Evolutionary conservation across 1,140 invertebrate genomes (phyloP), one percentile per base, ranked within the genome.

Genomic region (Heliothis subflexa): DNA sequence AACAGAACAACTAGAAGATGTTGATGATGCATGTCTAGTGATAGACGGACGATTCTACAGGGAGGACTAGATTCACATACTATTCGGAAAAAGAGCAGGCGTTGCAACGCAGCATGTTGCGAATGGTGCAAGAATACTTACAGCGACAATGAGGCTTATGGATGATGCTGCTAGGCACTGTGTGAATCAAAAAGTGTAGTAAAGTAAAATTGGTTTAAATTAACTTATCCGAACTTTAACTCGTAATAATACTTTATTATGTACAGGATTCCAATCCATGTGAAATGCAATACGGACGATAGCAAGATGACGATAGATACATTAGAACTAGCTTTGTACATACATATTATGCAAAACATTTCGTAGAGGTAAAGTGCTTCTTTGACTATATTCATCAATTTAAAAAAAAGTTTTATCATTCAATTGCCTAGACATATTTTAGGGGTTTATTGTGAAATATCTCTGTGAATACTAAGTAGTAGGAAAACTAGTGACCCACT

Each of bases 301-400:
- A 52, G 66, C 57, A 45, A 73, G 18, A 47, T 71, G 21, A 49
- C 59, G 55, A 50, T 81, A 81, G 76, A 80, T 47, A 64, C 62
- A 73, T 64, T 84, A 82, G 73, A 81, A 59, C 55, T 81, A 81
- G 81, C 83, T 85, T 81, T 85, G 80, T 86, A 85, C 25, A 83
- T 85, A 83, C 78, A 73, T 66, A 47, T 50, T 71, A 83, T 78
- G 78, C 78, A 78, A 82, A 82, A 71, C 3, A 73, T 80, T 81
- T 75, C 66, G 72, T 85, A 86, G 83, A 49, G 72, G 57, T 83
- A 78, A 86, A 80, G 61, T 85, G 83, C 83, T 86, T 86, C 33
- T 79, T 83, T 77, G 57, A 66, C 40, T 71, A 83, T 68, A 79
- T 79, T 79, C 78, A 80, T 82, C 78, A 49, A 76, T 81, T 78